Conservation (phyloP, 2,888 invertebrate species). For the Ochropleura plecta region DNA sequence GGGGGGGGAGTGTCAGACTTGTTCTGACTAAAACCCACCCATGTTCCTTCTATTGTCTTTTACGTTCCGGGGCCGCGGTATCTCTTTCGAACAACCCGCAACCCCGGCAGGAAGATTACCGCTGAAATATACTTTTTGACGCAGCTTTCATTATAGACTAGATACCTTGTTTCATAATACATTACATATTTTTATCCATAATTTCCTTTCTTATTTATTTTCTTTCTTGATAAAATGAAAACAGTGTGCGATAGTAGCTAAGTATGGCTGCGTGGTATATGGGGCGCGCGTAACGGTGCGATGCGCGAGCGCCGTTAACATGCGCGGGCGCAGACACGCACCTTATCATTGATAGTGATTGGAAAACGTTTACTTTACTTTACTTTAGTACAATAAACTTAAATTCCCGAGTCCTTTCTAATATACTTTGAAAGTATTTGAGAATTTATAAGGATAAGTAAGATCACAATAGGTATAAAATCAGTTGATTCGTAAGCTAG, state of each 20-base stretch:
- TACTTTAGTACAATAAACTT: neutral
- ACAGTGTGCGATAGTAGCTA: neutral
- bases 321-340: constrained; percentile 50
- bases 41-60: no score
- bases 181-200: neutral
- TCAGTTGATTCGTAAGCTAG: neutral
- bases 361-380: constrained; percentile 6
- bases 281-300: constrained; percentile 72
- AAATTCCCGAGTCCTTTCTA: neutral
- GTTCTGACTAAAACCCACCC: no score
- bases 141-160: neutral
- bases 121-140: neutral
- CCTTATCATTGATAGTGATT: constrained; percentile 48
- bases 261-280: constrained; percentile 64
- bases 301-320: constrained; percentile 69
- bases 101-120: no score
- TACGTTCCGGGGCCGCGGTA: no score
- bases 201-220: neutral
- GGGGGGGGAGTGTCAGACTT: no score
- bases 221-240: neutral
- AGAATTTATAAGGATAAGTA: neutral
- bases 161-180: neutral
- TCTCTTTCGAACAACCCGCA: no score
- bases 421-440: neutral
- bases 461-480: neutral